These are phyloP conservation scores for Hedya salicella DNA, from an alignment of 2,888 invertebrate species.

Conservation along the genomic window DNA sequence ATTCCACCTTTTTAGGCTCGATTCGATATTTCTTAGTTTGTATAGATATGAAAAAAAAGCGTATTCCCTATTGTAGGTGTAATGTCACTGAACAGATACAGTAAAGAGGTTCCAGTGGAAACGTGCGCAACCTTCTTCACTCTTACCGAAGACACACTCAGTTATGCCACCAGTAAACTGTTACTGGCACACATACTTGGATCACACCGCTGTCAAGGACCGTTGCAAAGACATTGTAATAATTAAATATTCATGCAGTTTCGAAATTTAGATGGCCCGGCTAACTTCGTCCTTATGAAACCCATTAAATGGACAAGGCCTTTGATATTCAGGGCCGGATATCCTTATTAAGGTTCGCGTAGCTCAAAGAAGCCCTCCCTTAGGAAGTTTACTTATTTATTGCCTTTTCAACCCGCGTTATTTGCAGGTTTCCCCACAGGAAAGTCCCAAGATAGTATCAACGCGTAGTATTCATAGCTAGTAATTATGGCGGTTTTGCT, in stretches of 20 bases:
- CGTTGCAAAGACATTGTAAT: background rate
- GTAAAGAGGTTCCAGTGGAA: too few species aligned
- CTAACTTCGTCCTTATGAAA: constrained; percentile 15
- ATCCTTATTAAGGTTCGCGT: constrained; percentile 25
- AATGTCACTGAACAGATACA: too few species aligned
- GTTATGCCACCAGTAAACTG: too few species aligned
- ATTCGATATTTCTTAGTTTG: too few species aligned
- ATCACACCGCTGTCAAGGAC: too few species aligned
- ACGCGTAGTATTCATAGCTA: constrained; percentile 12
- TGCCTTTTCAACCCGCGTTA: constrained; percentile 22
- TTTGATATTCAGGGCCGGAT: constrained; percentile 25
- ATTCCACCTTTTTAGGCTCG: too few species aligned
- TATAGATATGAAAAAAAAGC: too few species aligned
- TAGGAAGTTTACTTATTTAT: constrained; percentile 38
- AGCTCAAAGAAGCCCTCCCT: constrained; percentile 33
- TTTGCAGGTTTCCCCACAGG: constrained; percentile 10
- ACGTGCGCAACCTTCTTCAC: too few species aligned
- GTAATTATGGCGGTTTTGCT: constrained; percentile 9
- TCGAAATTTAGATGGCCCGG: constrained; percentile 6
- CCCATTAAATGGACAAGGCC: constrained; percentile 14
- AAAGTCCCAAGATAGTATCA: constrained; percentile 18
- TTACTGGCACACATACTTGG: too few species aligned
- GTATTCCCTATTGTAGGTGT: too few species aligned
- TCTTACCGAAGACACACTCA: too few species aligned
- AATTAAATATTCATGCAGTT: constrained; percentile 20